Evolutionary conservation across 2,113 vertebrate genomes (phyloP), one percentile per base, ranked within the genome.

Genomic region (Phyllopteryx taeniolatus): DNA sequence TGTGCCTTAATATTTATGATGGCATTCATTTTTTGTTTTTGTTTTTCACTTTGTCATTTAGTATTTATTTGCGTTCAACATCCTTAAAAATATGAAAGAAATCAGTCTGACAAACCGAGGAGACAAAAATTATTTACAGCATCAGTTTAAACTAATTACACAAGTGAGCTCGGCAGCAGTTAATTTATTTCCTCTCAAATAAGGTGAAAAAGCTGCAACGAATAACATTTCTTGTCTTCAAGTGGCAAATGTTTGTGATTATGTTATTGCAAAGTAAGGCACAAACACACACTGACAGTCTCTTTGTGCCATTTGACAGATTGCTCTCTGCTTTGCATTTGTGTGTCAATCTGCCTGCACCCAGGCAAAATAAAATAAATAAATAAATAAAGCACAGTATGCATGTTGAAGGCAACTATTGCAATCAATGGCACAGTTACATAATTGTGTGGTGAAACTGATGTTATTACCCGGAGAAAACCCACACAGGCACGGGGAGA

Each of bases 281-380:
- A 46, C 12, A 78, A 67, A 82, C 54, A 79, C 43, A 56, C 64
- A 59, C 76, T 77, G 75, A 73, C 75, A 70, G 73, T 68, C 70
- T 71, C 62, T 84, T 80, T 86, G 44, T 86, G 73, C 81, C 72
- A 56, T 56, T 51, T 85, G 84, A 79, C 81, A 82, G 73, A 65
- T 61, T 81, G 82, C 73, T 78, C 74, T 74, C 79, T 31, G 2
- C 60, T 76, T 86, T 82, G 70, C 70, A 63, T 75, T 82, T 70
- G 47, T 47, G 70, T 80, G 80, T 79, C 83, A 83, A 78, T 81
- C 80, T 76, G 73, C 77, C 27, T 73, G 47, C 73, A 83, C 22
- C 59, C 57, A 70, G 71, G 73, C 74, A 74, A 47, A 68, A 46
- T 49, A 46, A 46, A 12, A 46, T 9, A 12, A 46, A 46, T 46